Evolutionary conservation across 2,797 vertebrate species (phyloP).

Genomic region (Oophaga sylvatica): DNA sequence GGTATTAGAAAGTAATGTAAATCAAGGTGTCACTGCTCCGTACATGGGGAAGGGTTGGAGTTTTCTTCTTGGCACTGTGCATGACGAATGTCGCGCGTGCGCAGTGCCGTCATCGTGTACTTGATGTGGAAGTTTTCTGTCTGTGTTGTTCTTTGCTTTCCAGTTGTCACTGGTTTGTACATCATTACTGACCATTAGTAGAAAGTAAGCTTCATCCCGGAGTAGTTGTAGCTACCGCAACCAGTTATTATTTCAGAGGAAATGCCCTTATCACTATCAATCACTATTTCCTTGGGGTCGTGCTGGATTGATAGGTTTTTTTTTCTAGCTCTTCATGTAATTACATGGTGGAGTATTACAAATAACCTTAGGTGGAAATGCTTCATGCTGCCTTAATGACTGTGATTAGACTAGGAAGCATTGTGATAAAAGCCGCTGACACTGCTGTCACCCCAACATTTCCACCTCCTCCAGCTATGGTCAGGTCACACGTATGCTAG

Average conservation of each 20-base stretch:
- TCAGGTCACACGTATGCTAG: slow-evolving; percentile 6
- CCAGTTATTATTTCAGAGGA: slow-evolving; percentile 53
- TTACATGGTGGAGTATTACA: slow-evolving; percentile 56
- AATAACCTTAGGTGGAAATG: slow-evolving; percentile 58
- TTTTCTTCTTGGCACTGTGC: no score
- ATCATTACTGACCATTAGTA: slow-evolving; percentile 49
- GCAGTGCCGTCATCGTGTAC: background rate
- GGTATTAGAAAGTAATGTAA: no score
- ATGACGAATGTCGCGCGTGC: background rate
- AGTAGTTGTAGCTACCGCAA: slow-evolving; percentile 44
- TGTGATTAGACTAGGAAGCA: slow-evolving; percentile 51
- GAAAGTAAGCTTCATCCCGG: slow-evolving; percentile 32
- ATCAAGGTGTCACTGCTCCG: no score
- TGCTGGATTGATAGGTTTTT: slow-evolving; percentile 42
- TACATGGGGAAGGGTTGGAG: no score
- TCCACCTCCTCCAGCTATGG: slow-evolving; percentile 10
- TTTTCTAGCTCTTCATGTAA: slow-evolving; percentile 34
- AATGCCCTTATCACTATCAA: slow-evolving; percentile 53
- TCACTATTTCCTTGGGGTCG: slow-evolving; percentile 53
- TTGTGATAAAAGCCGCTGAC: slow-evolving; percentile 21
- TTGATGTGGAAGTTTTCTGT: background rate
- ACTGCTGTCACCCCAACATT: slow-evolving; percentile 27
- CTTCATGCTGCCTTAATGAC: slow-evolving; percentile 48
- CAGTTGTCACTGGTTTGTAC: slow-evolving; percentile 10
- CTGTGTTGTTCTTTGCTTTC: background rate